Evolutionary conservation across 2,888 invertebrate species (phyloP), one percentile per base, ranked within the genome.

Genomic region (Horisme vitalbata): DNA sequence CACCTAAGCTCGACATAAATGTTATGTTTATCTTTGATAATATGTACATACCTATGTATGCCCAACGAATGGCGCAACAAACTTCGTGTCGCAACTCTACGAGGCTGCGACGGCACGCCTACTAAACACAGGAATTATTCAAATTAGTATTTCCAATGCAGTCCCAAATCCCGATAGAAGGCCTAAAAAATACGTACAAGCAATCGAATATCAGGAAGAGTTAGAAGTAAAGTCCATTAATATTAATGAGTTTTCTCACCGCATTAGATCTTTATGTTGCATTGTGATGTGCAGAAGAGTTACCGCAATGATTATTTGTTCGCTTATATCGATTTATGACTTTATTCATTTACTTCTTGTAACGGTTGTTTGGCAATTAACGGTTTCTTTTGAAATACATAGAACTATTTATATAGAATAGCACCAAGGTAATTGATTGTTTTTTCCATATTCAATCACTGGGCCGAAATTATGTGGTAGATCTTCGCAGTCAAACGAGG

Each of bases 21-120:
- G 48, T 62, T 70, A 71, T 68, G 67, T 69, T 64, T 70, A 69
- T 68, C 55, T 61, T 61, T 64, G 67, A 66, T 65, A 66, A 65
- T 61, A 44, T 47, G 49, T 60, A 61, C 55, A 49, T 63, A 24
- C 8, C n/a, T 56, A 54, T 49, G 52, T 62, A 63, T 61, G 63
- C 59, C 52, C 63, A 59, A 55, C 44, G 52, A 56, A 48, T 76
- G 75, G 61, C 68, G 77, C 70, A 79, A 79, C 54, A 44, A 45
- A 41, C 49, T 54, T 18, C 18, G 48, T 73, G 73, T 61, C 69
- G 75, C 64, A 77, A 76, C 51, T 48, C 55, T 53, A 39, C 51
- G 52, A 56, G 55, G 59, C 65, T 51, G 41, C 38, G 59, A 43
- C 43, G 52, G 41, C 55, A 49, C 51, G 48, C 38, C 50, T 43